Percentiles rank a stretch among this genome's conserved stretches.
These are phyloP conservation scores for Neolamprologus multifasciatus DNA, from an alignment of 2,797 vertebrate species.

Conservation along the genomic window DNA sequence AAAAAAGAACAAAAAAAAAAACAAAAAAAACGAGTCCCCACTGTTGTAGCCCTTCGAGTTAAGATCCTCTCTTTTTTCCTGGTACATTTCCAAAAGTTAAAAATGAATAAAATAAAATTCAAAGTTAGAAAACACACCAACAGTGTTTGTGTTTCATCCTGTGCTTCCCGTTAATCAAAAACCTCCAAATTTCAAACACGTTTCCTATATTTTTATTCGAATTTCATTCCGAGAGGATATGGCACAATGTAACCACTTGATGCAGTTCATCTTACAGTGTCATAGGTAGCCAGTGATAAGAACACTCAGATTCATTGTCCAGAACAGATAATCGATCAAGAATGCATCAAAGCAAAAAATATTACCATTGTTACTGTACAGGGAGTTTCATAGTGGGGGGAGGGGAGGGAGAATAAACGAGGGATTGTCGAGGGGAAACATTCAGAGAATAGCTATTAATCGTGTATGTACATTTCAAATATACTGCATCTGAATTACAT, in stretches of 20 bases:
- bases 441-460: conserved; percentile 73
- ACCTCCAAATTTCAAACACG: neutral
- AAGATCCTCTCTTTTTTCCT: conserved; percentile 13
- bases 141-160: neutral
- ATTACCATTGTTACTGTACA: conserved; percentile 68
- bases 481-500: conserved; percentile 68
- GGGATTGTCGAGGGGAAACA: conserved; percentile 33
- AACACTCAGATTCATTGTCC: conserved; percentile 58
- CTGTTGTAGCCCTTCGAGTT: conserved; percentile 21
- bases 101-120: neutral
- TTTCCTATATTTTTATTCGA: conserved; percentile 70
- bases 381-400: conserved; percentile 29
- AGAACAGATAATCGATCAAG: conserved; percentile 56
- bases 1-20: neutral
- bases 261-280: conserved; percentile 61
- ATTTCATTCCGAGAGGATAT: conserved; percentile 72
- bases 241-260: conserved; percentile 71
- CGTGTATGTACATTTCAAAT: conserved; percentile 74
- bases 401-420: neutral
- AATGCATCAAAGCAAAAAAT: conserved; percentile 59
- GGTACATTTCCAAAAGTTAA: conserved; percentile 34
- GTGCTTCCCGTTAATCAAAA: neutral
- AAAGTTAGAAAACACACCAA: neutral
- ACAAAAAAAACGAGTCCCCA: neutral
- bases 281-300: conserved; percentile 40